phyloP scores from a whole-genome alignment of 2,888 invertebrate genomes.

The Chalcosyrphus nemorum region DNA sequence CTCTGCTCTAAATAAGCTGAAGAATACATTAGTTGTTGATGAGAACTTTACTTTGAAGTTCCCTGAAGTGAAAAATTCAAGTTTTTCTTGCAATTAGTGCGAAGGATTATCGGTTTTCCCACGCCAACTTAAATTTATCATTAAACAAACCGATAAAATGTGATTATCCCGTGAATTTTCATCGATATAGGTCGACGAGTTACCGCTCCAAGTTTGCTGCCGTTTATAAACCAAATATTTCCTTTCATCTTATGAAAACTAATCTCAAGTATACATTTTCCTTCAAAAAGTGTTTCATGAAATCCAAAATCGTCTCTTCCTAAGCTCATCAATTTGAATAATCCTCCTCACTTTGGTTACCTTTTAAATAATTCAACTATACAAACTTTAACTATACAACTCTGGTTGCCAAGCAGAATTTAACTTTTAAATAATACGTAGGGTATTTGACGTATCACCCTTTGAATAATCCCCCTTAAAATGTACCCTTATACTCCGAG shows the following conservation, averaged over 20 bases:
- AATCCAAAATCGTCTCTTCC: background rate
- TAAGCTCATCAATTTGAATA: conserved; percentile 19
- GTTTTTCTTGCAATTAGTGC: background rate
- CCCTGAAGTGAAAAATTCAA: too few relatives aligned
- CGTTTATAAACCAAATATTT: background rate
- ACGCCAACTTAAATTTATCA: too few relatives aligned
- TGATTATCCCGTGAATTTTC: too few relatives aligned
- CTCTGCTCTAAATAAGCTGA: too few relatives aligned
- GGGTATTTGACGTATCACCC: conserved; percentile 26
- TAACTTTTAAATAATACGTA: background rate
- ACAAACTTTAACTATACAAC: conserved; percentile 3
- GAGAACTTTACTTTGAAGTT: too few relatives aligned
- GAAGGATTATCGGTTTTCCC: background rate
- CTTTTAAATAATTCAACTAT: background rate
- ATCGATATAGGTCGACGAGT: background rate
- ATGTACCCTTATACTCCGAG: background rate
- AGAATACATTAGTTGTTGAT: too few relatives aligned
- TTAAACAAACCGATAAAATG: too few relatives aligned
- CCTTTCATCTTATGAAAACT: background rate
- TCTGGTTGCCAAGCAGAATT: background rate
- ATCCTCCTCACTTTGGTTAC: background rate
- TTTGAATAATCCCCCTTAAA: conserved; percentile 23
- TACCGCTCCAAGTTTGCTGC: background rate
- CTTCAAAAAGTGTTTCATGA: too few relatives aligned
- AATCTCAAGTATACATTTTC: background rate